These are phyloP conservation scores for Spilogale gracilis DNA, from an alignment of 2,113 vertebrate genomes.

Conservation along the genomic window DNA sequence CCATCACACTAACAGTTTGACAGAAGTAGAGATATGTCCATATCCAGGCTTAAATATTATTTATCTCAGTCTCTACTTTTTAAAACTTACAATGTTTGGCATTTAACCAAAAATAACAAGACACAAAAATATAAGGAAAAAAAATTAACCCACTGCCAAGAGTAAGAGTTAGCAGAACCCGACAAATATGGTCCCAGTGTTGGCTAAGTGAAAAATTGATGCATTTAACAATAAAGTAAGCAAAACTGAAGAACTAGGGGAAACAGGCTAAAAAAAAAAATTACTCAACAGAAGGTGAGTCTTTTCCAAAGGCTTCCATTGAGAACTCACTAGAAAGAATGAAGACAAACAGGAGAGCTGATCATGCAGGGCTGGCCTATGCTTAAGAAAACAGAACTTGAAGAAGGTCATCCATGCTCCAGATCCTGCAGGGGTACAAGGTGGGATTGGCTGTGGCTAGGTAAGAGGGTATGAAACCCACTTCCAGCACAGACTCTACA, in stretches of 20 bases:
- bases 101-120: constrained; percentile 14
- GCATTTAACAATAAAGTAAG: background rate
- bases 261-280: background rate
- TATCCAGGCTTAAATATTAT: background rate
- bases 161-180: background rate
- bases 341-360: background rate
- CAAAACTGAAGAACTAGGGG: background rate
- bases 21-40: background rate
- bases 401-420: background rate
- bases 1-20: background rate
- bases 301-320: background rate
- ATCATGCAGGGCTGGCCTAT: background rate
- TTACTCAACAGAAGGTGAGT: background rate
- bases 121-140: background rate
- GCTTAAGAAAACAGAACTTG: background rate
- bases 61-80: background rate
- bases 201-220: background rate
- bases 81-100: background rate
- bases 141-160: background rate
- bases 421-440: background rate
- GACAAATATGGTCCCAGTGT: background rate
- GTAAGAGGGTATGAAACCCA: background rate
- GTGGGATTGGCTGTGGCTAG: background rate
- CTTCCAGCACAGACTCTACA: background rate
- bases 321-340: background rate